Conservation (phyloP, 2,888 invertebrate species). For the Taenaris catops region DNA sequence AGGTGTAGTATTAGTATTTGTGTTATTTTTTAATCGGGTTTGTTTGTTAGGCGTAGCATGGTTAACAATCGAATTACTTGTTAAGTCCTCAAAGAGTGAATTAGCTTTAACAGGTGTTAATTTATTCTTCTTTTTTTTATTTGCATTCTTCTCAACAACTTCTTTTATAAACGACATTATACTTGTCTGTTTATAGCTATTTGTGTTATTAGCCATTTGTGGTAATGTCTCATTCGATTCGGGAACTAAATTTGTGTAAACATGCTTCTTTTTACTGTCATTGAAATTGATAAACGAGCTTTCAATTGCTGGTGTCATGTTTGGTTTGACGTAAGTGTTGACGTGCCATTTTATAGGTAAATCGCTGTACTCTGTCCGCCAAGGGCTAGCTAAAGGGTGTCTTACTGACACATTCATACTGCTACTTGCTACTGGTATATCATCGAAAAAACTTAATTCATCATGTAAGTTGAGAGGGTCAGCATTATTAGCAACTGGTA, state of each 20-base stretch:
- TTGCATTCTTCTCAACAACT: conserved; percentile 49
- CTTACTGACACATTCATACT: conserved; percentile 58
- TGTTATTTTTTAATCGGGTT: conserved; percentile 10
- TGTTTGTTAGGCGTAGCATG: conserved; percentile 22
- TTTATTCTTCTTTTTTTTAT: conserved; percentile 44
- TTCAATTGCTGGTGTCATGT: conserved; percentile 74
- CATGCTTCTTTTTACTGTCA: conserved; percentile 60
- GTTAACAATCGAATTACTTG: conserved; percentile 23
- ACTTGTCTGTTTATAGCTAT: conserved; percentile 64
- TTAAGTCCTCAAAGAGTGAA: conserved; percentile 40
- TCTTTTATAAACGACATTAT: conserved; percentile 69
- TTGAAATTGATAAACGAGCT: conserved; percentile 57
- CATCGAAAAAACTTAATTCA: conserved; percentile 63
- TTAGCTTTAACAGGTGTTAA: conserved; percentile 46
- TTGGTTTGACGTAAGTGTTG: conserved; percentile 63
- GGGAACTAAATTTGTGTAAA: conserved; percentile 56
- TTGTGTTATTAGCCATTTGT: conserved; percentile 36
- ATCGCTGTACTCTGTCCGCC: conserved; percentile 63
- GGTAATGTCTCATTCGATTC: conserved; percentile 39
- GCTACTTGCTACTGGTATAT: conserved; percentile 62
- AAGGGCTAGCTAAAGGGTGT: conserved; percentile 61
- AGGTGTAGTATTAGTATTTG: conserved; percentile 17
- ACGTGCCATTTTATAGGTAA: conserved; percentile 68
- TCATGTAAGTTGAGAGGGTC: conserved; percentile 56
- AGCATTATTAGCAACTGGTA: not conserved